Base-by-base conservation (phyloP, 2,888 invertebrate species). In the Drosophila kanekoi region DNA sequence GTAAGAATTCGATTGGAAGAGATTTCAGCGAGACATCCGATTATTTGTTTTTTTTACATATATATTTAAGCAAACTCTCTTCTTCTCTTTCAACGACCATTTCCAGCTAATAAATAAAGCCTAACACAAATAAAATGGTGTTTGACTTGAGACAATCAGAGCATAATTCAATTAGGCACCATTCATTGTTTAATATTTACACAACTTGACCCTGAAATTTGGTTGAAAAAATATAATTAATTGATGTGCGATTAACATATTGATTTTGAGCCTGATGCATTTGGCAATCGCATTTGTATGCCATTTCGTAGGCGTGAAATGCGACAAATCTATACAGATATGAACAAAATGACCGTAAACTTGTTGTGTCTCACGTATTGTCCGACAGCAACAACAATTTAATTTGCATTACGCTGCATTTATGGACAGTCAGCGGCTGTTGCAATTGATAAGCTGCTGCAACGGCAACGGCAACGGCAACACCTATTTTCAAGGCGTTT, bases 371-470 rank as follows among this genome's bases (percentile, higher is more conserved):
- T 11, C 5, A 33, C 10, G 23, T 23, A 51, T 56, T 67, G 66
- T 67, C 40, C 65, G 18, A 10, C 44, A 13, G 14, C 40, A 20
- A 32, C 18, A 65, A 35, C 38, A 52, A 33, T 28, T 33, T 63
- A 37, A 37, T 38, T 41, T 54, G 73, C 58, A 65, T 58, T 73
- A 41, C 66, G 58, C 37, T 58, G 69, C 68, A 52, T 51, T 58
- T 58, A 57, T 51, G 10, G 48, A 54, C 65, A 63, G 52, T 20
- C 44, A 40, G 35, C 35, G 28, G 13, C 48, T 64, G 64, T 72
- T 18, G 62, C 62, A 71, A 69, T 62, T 71, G 54, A 65, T 66
- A 45, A 58, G 49, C 44, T 23, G 73, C 52, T 57, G 37, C 37
- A 11, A 20, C 37, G 8, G 20, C 49, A 0, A 6, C 37, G 52